A percentile compares a stretch with the other conserved stretches of the same genome.
phyloP scores from a whole-genome alignment of 2,113 vertebrate species.

The Scalopus aquaticus region DNA sequence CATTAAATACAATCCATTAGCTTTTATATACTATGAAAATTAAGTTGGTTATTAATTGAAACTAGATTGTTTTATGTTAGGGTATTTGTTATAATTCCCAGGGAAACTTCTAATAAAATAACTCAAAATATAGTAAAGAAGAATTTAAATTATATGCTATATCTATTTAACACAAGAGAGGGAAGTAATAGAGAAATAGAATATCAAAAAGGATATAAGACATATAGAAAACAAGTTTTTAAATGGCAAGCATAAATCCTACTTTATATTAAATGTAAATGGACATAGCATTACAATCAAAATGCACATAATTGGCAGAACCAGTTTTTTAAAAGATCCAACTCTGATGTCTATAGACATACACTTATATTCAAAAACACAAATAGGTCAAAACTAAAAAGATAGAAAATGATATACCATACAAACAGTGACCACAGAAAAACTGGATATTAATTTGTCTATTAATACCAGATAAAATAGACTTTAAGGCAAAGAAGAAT shows the following conservation, averaged over 20 bases:
- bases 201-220: background rate
- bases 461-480: background rate
- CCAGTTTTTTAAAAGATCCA: background rate
- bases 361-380: background rate
- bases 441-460: background rate
- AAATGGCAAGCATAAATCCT: background rate
- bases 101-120: background rate
- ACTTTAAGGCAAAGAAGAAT: background rate
- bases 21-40: background rate
- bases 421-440: background rate
- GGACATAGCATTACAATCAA: background rate
- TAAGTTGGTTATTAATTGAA: background rate
- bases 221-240: background rate
- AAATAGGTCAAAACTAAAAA: background rate
- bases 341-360: background rate
- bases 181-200: background rate
- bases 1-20: background rate
- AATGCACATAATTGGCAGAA: background rate
- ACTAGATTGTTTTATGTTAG: background rate
- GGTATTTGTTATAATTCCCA: background rate
- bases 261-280: background rate
- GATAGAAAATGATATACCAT: background rate
- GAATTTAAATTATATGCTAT: background rate
- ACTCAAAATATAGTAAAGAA: background rate
- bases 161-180: background rate